Base-by-base conservation (phyloP, 2,888 invertebrate species). In the Cheilosia grossa region DNA sequence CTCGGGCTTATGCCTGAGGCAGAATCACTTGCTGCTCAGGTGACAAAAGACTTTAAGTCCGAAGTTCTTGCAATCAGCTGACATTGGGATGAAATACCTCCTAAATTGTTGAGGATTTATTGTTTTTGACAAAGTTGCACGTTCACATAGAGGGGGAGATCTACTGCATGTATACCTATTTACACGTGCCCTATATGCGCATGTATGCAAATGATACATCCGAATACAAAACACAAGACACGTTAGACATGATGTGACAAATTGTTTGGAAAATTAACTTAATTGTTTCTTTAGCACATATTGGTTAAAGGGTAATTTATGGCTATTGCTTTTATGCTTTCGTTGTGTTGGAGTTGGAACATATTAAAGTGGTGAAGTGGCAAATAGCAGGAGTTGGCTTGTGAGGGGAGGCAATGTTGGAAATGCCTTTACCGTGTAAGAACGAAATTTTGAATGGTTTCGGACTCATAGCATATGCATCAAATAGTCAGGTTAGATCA, bases 261-360 rank as follows among this genome's bases (percentile, higher is more conserved):
- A 78, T 82, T 82, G 61, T 73, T 82, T 82, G 73, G 82, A 82
- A 82, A 82, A 82, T 78, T 82, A 67, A 82, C 67, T 78, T 82
- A 82, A 82, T 82, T 82, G 82, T 78, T 82, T 82, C 63, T 67
- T 78, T 69, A 66, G 51, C 67, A 78, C 66, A 82, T 72, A 77
- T 73, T 42, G 77, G 66, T 69, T 54, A 54, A 33, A 47, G 70
- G 37, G 27, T 66, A 73, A 81, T 82, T 82, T 59, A 77, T 75
- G 77, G 81, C 75, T 81, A 81, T 75, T 81, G 69, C 74, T 56
- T 58, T 58, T n/a, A 70, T 27, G 49, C 21, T 56, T 19, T 21
- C 30, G 37, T 24, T 21, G 44, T 33, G 70, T 27, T 30, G 42
- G 37, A 13, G 37, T 21, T 30, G 40, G 37, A 37, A 10, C 3